Evolutionary conservation across 2,113 vertebrate genomes (phyloP).

Genomic region (Ceratotherium simum): DNA sequence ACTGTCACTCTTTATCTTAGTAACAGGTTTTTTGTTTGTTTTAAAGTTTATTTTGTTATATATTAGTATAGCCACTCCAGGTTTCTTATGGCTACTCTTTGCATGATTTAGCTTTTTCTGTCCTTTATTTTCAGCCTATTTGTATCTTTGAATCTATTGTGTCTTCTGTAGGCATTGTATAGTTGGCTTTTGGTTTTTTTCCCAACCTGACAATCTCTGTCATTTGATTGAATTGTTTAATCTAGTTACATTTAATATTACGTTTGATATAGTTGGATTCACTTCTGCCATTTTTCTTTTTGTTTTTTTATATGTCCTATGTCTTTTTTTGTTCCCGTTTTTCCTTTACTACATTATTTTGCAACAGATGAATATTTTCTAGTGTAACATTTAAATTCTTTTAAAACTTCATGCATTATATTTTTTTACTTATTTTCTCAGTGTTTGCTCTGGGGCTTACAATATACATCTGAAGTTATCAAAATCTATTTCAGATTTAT

Average conservation of each 20-base stretch:
- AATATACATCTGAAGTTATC: too few relatives aligned
- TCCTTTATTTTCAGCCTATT: background rate
- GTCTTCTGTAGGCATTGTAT: background rate
- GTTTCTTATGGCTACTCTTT: background rate
- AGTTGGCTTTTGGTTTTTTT: background rate
- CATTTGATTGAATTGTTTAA: background rate
- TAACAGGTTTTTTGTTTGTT: background rate
- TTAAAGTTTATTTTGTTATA: background rate
- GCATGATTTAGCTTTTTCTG: background rate
- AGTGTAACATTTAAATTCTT: too few relatives aligned
- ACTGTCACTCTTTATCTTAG: background rate
- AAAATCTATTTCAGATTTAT: too few relatives aligned
- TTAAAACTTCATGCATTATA: too few relatives aligned
- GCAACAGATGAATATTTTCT: background rate
- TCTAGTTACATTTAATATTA: background rate
- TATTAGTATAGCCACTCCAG: background rate
- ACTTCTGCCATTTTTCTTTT: background rate
- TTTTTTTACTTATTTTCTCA: too few relatives aligned
- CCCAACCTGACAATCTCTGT: background rate
- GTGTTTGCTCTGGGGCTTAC: too few relatives aligned
- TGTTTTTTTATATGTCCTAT: background rate
- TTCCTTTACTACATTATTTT: background rate
- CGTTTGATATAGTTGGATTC: background rate
- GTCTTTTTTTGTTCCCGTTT: background rate
- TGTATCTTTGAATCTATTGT: background rate